Evolutionary conservation across 2,888 invertebrate genomes (phyloP).

Genomic region (Pandemis cinnamomeana): DNA sequence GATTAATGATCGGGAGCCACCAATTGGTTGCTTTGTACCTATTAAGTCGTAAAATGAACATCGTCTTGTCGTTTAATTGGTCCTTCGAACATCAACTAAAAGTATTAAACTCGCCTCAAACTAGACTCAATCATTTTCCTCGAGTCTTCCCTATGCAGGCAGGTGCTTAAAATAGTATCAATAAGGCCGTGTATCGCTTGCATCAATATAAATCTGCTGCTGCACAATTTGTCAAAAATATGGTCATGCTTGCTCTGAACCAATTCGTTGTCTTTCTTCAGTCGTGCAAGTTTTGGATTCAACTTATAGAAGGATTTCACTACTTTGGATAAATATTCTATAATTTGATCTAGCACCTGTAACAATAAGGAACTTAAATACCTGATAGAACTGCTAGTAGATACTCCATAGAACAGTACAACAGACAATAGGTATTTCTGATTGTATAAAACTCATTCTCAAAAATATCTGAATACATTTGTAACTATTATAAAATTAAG

Average conservation of each 20-base stretch:
- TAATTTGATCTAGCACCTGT: conserved; percentile 85
- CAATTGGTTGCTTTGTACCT: no score
- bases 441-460: no score
- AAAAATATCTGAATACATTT: no score
- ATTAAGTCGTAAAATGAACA: no score
- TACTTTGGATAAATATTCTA: conserved; percentile 80
- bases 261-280: conserved; percentile 74
- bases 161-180: conserved; percentile 78
- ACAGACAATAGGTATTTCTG: not conserved
- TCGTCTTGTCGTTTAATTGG: not conserved
- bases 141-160: conserved; percentile 84
- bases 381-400: not conserved
- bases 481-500: no score
- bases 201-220: conserved; percentile 81
- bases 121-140: conserved; percentile 84
- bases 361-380: conserved; percentile 49
- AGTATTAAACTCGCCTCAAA: conserved; percentile 74
- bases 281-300: conserved; percentile 77
- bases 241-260: conserved; percentile 78
- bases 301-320: conserved; percentile 81
- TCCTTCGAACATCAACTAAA: not conserved
- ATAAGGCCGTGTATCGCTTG: conserved; percentile 83
- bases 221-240: conserved; percentile 82
- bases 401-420: not conserved
- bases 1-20: no score